Evolutionary conservation across 2,797 vertebrate species (phyloP), one percentile per base, ranked within the genome.

Genomic region (Acrossocheilus fasciatus): DNA sequence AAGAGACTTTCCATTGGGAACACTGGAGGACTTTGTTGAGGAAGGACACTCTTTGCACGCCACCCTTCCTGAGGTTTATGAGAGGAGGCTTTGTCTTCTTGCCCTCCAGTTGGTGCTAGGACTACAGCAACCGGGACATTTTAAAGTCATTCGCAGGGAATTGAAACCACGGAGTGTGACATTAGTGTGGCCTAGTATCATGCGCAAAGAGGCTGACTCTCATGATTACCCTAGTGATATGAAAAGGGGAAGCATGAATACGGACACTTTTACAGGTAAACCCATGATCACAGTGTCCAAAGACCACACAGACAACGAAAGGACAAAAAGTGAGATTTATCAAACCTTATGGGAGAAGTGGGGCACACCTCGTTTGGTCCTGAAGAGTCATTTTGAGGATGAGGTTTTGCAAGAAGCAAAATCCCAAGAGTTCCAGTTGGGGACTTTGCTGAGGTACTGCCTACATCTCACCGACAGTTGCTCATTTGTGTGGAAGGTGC

Each of bases 21-120:
- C 95, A 0, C 91, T 97, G 41, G 92, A 96, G 0, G 94, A 93
- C 83, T 97, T 97, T 87, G 92, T 95, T 47, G 81, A 92, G 50
- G 82, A 88, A 0, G 92, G 89, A 82, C 41, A 15, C 0, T 30
- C n/a, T 0, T 50, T 93, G 86, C 94, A 92, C 84, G 83, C 76
- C 83, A 54, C 84, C 23, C 90, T 92, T 30, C 89, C 94, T 0
- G 86, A 89, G 43, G 88, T 92, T 47, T 96, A 96, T 0, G 92
- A 96, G 9, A 93, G 94, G 82, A 92, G 91, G 66, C 88, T 93
- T 54, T 95, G 96, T 72, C 90, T 96, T 77, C 90, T 97, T 86
- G 78, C 97, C 43, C 93, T 97, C 87, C 97, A 97, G 93, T 88
- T 96, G 54, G 90, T 96, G 45, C 36, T 68, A 0, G 96, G 95